These are phyloP conservation scores for Tympanuchus pallidicinctus DNA, from an alignment of 2,113 vertebrate genomes.

Conservation along the genomic window DNA sequence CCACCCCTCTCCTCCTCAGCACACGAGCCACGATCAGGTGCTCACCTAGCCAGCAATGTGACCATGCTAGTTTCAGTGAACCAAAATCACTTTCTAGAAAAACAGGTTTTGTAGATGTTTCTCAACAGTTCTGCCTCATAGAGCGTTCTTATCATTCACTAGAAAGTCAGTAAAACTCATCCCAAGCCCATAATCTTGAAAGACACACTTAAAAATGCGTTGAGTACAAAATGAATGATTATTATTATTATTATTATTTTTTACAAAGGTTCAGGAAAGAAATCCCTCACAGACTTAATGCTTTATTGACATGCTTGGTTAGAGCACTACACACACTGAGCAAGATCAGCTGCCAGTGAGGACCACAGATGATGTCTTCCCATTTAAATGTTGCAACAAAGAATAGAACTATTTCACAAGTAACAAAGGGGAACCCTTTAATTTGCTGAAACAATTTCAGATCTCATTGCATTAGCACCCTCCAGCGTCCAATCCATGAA, in stretches of 20 bases:
- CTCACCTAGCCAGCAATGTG: neutral
- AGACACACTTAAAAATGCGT: constrained; percentile 30
- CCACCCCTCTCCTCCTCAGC: neutral
- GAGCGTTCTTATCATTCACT: constrained; percentile 36
- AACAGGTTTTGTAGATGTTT: neutral
- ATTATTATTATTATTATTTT: neutral
- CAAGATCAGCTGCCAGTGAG: neutral
- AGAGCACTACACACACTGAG: neutral
- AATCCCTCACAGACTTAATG: neutral
- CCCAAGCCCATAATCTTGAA: neutral
- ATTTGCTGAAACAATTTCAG: neutral
- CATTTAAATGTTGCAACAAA: constrained; percentile 21
- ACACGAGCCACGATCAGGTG: neutral
- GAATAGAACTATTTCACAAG: constrained; percentile 34
- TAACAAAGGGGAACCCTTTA: constrained; percentile 31
- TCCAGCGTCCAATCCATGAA: constrained; percentile 70
- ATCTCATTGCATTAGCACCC: constrained; percentile 74
- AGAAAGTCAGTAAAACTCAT: constrained; percentile 55
- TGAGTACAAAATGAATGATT: constrained; percentile 11
- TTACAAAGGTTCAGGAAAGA: neutral
- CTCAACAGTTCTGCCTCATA: neutral
- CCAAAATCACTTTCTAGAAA: constrained; percentile 22
- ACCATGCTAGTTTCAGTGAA: neutral
- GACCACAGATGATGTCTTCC: neutral
- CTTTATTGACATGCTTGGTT: constrained; percentile 41